These are phyloP conservation scores for Caprella mutica DNA, from an alignment of 2,888 invertebrate species.

Conservation along the genomic window DNA sequence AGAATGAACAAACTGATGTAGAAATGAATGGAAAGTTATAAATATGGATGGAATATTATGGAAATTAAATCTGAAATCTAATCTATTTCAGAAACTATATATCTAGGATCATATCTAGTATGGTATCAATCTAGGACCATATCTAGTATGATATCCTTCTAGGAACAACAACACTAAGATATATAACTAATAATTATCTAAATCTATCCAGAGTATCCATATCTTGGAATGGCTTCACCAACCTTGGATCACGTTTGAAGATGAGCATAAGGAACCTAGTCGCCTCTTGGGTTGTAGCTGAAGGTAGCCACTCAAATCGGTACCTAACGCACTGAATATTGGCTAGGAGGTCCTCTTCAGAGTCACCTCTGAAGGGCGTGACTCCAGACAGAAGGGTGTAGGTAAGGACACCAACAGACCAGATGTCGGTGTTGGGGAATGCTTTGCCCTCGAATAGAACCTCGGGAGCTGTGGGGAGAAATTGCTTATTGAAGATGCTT, in stretches of 20 bases:
- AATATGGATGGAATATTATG: background rate
- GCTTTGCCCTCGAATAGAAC: constrained; percentile 75
- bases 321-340: constrained; percentile 86
- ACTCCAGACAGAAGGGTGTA: constrained; percentile 86
- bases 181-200: too few relatives aligned
- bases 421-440: constrained; percentile 83
- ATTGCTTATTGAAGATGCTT: too few relatives aligned
- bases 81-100: too few relatives aligned
- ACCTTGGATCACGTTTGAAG: constrained; percentile 87
- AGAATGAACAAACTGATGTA: background rate
- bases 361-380: constrained; percentile 75
- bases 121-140: too few relatives aligned
- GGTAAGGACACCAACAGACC: constrained; percentile 84
- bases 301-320: constrained; percentile 84
- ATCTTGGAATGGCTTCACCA: too few relatives aligned
- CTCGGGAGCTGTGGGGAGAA: constrained; percentile 60
- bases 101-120: too few relatives aligned
- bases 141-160: too few relatives aligned
- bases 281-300: constrained; percentile 85
- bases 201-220: too few relatives aligned
- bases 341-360: constrained; percentile 71
- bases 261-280: constrained; percentile 88
- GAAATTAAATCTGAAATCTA: too few relatives aligned
- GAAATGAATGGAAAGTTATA: background rate
- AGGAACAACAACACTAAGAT: too few relatives aligned